Percentiles rank a stretch among this genome's conserved stretches.
phyloP scores from a whole-genome alignment of 1,140 invertebrate species.

The Meloidogyne chitwoodi region DNA sequence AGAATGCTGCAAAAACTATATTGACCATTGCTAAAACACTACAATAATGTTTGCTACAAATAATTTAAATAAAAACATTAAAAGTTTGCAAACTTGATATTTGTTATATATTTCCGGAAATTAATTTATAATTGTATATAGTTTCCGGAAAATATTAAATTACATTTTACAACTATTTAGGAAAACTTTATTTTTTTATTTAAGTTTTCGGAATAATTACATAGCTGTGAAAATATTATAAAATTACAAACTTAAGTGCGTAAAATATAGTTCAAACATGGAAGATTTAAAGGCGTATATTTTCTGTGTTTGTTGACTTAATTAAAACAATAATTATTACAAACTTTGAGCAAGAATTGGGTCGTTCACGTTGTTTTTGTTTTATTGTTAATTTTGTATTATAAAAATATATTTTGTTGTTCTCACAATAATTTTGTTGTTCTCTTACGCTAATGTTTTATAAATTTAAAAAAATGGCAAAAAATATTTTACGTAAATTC shows the following conservation, averaged over 20 bases:
- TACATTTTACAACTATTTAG: no score
- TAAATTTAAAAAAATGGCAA: background rate
- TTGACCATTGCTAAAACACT: background rate
- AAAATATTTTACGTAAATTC: background rate
- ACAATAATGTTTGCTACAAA: background rate
- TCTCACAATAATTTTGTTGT: background rate
- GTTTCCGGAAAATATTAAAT: no score
- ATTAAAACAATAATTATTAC: background rate
- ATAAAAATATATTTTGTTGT: background rate
- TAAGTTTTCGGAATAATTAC: background rate
- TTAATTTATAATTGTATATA: background rate
- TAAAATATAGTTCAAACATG: background rate
- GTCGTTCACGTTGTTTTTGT: background rate
- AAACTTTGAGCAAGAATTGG: background rate
- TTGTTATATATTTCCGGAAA: background rate
- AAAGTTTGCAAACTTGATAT: background rate
- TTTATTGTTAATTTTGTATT: background rate
- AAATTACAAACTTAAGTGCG: background rate
- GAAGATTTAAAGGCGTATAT: background rate
- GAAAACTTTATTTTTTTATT: background rate
- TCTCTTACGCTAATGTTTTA: background rate
- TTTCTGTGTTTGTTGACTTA: background rate
- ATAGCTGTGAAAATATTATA: background rate
- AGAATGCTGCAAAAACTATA: background rate
- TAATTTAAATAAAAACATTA: background rate